Evolutionary conservation across 2,888 invertebrate species (phyloP).

Genomic region (Aromia moschata): DNA sequence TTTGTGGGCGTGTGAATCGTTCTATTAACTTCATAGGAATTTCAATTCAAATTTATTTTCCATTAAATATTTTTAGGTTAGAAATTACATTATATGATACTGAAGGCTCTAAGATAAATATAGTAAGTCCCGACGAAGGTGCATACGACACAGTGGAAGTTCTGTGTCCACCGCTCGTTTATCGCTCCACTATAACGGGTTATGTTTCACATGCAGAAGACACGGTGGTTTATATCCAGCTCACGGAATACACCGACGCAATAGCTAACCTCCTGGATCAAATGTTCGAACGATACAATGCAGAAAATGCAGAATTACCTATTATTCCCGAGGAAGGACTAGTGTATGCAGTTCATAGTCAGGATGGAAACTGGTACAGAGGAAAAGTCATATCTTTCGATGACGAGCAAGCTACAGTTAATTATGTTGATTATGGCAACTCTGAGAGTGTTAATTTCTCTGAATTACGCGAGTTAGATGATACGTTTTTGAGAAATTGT

Average conservation of each 20-base stretch:
- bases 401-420: conserved; percentile 65
- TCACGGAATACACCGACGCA: conserved; percentile 62
- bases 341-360: conserved; percentile 68
- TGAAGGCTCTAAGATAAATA: conserved; percentile 64
- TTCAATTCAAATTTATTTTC: too few relatives aligned
- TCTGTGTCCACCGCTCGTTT: conserved; percentile 72
- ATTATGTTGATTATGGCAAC: conserved; percentile 78
- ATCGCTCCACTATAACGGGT: conserved; percentile 69
- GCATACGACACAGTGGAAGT: conserved; percentile 65
- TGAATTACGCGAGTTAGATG: conserved; percentile 48
- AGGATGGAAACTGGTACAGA: conserved; percentile 78
- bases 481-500: conserved; percentile 50
- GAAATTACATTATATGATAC: conserved; percentile 72
- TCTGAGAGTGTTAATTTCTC: conserved; percentile 65
- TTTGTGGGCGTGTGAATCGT: too few relatives aligned
- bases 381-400: conserved; percentile 66
- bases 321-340: conserved; percentile 64
- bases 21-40: too few relatives aligned
- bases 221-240: conserved; percentile 73
- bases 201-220: conserved; percentile 69
- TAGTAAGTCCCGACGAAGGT: conserved; percentile 67
- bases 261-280: conserved; percentile 64
- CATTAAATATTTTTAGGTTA: too few relatives aligned
- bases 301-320: conserved; percentile 56
- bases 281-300: conserved; percentile 69